Conservation (phyloP, 2,797 vertebrate genomes). For the Ctenosaura bakeri region DNA sequence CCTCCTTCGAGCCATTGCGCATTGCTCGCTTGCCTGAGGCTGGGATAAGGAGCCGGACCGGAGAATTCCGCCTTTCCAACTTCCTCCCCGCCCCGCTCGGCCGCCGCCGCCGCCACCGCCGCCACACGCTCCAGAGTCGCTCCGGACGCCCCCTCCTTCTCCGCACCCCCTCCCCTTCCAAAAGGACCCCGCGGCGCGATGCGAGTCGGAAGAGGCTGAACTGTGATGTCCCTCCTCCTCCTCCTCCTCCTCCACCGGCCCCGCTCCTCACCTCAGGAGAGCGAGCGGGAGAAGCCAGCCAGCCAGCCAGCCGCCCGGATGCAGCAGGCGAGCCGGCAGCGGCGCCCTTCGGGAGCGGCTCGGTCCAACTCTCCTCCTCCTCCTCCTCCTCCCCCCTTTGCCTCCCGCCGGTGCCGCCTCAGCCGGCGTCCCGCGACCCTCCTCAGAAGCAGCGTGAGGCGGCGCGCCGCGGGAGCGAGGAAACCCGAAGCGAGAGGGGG, state of each 20-base stretch:
- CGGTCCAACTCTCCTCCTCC: too few species aligned
- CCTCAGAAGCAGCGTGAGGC: not conserved
- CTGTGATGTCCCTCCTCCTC: not conserved
- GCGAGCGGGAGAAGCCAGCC: not conserved
- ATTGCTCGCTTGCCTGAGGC: conserved; percentile 48
- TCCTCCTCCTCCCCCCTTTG: too few species aligned
- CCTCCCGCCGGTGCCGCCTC: not conserved
- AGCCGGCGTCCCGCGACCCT: not conserved
- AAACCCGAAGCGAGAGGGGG: not conserved
- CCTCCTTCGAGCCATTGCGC: not conserved
- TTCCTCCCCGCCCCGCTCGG: too few species aligned
- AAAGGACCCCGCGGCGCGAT: conserved; percentile 29
- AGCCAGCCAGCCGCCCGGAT: not conserved
- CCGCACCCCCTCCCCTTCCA: not conserved
- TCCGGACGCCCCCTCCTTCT: not conserved
- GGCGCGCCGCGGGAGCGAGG: not conserved
- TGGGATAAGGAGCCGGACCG: conserved; percentile 29
- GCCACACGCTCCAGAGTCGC: not conserved
- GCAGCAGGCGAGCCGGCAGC: not conserved
- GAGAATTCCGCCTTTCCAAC: not conserved
- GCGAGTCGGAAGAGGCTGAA: not conserved
- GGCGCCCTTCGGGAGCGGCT: too few species aligned
- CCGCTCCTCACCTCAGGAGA: not conserved
- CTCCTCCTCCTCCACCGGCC: conserved; percentile 22
- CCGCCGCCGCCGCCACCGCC: not conserved